These are phyloP conservation scores for Sinhomidia bicolor DNA, from an alignment of 2,888 invertebrate genomes.

Conservation along the genomic window DNA sequence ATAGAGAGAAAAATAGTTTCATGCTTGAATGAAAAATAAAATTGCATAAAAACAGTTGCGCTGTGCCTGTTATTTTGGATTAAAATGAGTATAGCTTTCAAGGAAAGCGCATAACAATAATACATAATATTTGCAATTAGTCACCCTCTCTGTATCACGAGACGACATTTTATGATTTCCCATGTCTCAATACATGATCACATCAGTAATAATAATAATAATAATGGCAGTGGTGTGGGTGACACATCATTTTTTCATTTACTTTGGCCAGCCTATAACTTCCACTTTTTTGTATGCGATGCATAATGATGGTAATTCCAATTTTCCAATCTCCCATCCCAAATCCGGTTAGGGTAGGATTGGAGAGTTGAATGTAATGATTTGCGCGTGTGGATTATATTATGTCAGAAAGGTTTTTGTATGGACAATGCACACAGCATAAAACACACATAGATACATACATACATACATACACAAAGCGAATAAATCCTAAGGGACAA, in stretches of 20 bases:
- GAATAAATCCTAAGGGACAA: constrained; percentile 14
- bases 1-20: too few species aligned
- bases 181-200: not conserved
- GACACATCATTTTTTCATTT: constrained; percentile 65
- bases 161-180: not conserved
- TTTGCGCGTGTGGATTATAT: constrained; percentile 29
- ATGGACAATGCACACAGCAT: not conserved
- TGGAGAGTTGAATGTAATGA: not conserved
- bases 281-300: not conserved
- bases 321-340: constrained; percentile 48
- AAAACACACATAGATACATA: too few species aligned
- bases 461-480: not conserved
- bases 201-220: not conserved
- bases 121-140: constrained; percentile 1
- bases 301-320: constrained; percentile 46
- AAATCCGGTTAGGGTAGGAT: constrained; percentile 35
- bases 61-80: too few species aligned
- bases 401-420: constrained; percentile 3
- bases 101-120: too few species aligned
- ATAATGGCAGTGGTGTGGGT: constrained; percentile 31
- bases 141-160: not conserved
- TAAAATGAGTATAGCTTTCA: not conserved
- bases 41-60: too few species aligned
- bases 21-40: too few species aligned
- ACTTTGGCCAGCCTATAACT: not conserved